These are phyloP conservation scores for Enteromius radiatus DNA, from an alignment of 2,797 vertebrate genomes.

Conservation along the genomic window DNA sequence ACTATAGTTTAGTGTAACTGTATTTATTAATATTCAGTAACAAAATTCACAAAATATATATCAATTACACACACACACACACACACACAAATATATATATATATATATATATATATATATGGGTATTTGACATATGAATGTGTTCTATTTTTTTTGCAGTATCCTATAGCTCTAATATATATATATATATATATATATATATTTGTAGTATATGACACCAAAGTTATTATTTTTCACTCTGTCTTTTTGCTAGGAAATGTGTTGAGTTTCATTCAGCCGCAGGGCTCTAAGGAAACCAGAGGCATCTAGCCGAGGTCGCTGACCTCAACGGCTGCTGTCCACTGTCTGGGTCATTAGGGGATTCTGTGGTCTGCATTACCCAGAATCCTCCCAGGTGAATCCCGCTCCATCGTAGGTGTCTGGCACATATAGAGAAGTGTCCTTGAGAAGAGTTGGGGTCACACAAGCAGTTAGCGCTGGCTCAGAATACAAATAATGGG, in stretches of 20 bases:
- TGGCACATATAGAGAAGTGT: constrained; percentile 56
- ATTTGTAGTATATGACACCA: not conserved
- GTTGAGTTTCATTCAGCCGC: constrained; percentile 51
- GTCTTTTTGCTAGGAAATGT: constrained; percentile 21
- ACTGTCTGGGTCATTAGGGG: constrained; percentile 43
- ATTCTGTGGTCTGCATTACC: constrained; percentile 40
- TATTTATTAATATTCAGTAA: too few species aligned
- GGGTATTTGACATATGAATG: too few species aligned
- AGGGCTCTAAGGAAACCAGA: constrained; percentile 51
- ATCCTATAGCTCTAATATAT: not conserved
- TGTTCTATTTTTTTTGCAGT: not conserved
- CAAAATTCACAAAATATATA: too few species aligned
- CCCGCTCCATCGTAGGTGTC: constrained; percentile 50
- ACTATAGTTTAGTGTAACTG: not conserved
- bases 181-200: not conserved
- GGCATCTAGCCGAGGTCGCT: constrained; percentile 51
- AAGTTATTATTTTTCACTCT: constrained; percentile 1
- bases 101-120: too few species aligned
- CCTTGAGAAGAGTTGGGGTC: constrained; percentile 63
- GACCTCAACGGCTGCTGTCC: constrained; percentile 46
- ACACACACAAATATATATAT: too few species aligned
- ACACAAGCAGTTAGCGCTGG: constrained; percentile 55
- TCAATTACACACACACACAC: too few species aligned
- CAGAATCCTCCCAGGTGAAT: constrained; percentile 54
- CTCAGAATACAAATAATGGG: constrained; percentile 61